These are phyloP conservation scores for Argynnis bischoffii DNA, from an alignment of 2,888 invertebrate species.

Conservation along the genomic window DNA sequence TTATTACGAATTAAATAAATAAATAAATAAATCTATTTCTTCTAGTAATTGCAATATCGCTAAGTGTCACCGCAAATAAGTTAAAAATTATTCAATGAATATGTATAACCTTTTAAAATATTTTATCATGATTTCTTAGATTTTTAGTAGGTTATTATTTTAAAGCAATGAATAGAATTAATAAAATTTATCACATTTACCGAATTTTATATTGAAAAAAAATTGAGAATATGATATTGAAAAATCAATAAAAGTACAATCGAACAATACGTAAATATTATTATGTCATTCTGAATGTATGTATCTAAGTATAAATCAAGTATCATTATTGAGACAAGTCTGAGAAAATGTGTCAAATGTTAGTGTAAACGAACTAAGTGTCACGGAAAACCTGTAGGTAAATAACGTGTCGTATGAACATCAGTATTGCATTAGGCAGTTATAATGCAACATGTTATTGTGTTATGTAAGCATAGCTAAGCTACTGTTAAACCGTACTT, in stretches of 20 bases:
- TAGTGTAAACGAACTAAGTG: constrained; percentile 7
- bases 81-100: too few species aligned
- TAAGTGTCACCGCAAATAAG: too few species aligned
- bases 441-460: constrained; percentile 24
- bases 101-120: constrained; percentile 1
- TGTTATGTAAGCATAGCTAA: constrained; percentile 35
- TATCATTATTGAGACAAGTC: too few species aligned
- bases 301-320: too few species aligned
- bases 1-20: too few species aligned
- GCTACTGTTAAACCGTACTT: constrained; percentile 29
- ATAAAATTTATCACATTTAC: too few species aligned
- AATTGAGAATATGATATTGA: not conserved
- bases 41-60: too few species aligned
- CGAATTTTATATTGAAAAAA: too few species aligned
- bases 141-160: not conserved
- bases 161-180: not conserved
- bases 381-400: constrained; percentile 1
- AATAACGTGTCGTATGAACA: constrained; percentile 16
- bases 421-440: constrained; percentile 33
- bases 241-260: not conserved
- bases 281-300: too few species aligned
- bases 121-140: constrained; percentile 10
- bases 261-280: not conserved
- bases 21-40: too few species aligned
- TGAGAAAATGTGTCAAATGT: not conserved